Conservation (phyloP, 2,113 vertebrate species). For the Sula dactylatra region DNA sequence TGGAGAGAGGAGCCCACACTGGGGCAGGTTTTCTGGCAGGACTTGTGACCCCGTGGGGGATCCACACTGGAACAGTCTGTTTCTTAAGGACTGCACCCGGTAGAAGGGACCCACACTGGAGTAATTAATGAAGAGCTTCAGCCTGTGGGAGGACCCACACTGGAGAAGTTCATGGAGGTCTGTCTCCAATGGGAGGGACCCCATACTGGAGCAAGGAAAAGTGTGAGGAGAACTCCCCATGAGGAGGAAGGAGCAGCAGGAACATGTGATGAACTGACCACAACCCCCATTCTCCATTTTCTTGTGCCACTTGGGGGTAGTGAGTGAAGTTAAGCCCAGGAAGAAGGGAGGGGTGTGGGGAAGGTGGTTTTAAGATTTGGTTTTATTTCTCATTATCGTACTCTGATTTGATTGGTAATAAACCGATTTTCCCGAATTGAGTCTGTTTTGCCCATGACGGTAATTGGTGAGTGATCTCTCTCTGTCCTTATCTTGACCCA, state of each 20-base stretch:
- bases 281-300: neutral
- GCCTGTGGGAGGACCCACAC: neutral
- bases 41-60: neutral
- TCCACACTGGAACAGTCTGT: neutral
- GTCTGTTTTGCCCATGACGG: neutral
- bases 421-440: neutral
- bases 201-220: neutral
- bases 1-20: no score
- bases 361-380: neutral
- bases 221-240: neutral
- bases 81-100: no score
- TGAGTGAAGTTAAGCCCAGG: neutral
- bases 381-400: neutral
- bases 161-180: neutral
- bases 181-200: neutral
- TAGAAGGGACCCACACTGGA: neutral
- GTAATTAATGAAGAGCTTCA: neutral
- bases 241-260: neutral
- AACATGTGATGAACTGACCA: neutral
- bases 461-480: neutral
- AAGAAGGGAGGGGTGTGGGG: neutral
- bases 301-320: fast-evolving
- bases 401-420: neutral
- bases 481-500: neutral
- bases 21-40: neutral